These are phyloP conservation scores for Phrixothrix hirtus DNA, from an alignment of 2,888 invertebrate genomes.

Conservation along the genomic window DNA sequence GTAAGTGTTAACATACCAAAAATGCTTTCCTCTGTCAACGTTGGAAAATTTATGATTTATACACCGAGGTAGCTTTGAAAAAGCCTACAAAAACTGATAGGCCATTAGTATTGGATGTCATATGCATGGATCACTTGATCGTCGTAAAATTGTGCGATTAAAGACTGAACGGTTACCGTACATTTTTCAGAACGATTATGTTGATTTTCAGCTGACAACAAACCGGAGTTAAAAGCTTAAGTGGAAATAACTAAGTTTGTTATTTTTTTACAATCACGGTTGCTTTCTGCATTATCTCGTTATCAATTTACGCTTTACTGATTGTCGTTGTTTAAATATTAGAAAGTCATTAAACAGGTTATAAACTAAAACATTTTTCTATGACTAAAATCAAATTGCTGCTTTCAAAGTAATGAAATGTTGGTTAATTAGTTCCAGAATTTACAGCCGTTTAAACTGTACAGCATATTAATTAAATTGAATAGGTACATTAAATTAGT, in stretches of 20 bases:
- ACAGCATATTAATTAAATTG: no score
- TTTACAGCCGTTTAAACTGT: no score
- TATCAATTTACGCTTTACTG: background rate
- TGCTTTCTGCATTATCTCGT: background rate
- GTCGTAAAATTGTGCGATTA: conserved; percentile 36
- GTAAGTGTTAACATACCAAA: conserved; percentile 52
- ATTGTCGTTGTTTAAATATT: background rate
- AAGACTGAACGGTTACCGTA: conserved; percentile 18
- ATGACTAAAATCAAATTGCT: no score
- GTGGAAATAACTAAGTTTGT: conserved; percentile 8
- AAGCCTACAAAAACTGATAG: conserved; percentile 42
- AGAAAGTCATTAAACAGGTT: background rate
- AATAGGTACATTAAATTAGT: no score
- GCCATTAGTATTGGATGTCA: conserved; percentile 45
- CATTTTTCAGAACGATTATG: conserved; percentile 21
- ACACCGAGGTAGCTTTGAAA: conserved; percentile 40
- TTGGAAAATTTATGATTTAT: conserved; percentile 50
- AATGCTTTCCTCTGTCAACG: conserved; percentile 50
- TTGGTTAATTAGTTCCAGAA: no score
- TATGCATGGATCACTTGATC: conserved; percentile 38
- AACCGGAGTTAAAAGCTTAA: conserved; percentile 12
- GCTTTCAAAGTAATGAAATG: no score
- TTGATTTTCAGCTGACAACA: conserved; percentile 14
- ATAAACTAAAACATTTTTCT: background rate
- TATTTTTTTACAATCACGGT: conserved; percentile 1